Evolutionary conservation across 2,797 vertebrate genomes (phyloP), one percentile per base, ranked within the genome.

Genomic region (Erithacus rubecula): DNA sequence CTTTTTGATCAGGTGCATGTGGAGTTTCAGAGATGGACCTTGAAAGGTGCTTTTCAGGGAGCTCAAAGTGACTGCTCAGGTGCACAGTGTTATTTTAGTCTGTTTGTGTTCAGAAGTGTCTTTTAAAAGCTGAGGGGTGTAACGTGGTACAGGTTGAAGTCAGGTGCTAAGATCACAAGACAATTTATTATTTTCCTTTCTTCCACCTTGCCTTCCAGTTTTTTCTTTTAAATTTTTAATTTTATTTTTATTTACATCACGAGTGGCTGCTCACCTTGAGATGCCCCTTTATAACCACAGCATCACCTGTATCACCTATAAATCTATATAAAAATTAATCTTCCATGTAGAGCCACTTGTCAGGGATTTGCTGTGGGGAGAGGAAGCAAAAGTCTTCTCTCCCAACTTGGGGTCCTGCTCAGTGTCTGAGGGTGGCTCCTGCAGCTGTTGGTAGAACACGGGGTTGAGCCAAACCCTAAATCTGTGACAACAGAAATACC

Each of bases 261-360:
- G 2, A 56, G 7, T 32, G 53, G 27, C 30, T 0, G 0, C 27
- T 93, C 53, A 72, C 51, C 71, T 83, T 47, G 60, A 85, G 18
- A 14, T 62, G 26, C 83, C 43, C 39, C 9, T 15, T 59, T 56
- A 29, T 59, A 75, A 16, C 19, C 47, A 46, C n/a, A 41, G 23
- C 55, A 56, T 83, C 59, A 55, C 0, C 0, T 0, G 0, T 59
- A 43, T 36, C 44, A 14, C 1, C 1, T 53, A 27, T 55, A n/a
- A 83, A 27, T 67, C 5, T 0, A 9, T 41, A 34, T 37, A 69
- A 92, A 93, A 55, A 51, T 71, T 29, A 83, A 87, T 85, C 37
- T 11, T 36, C 22, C 39, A 3, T 36, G 20, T 4, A 58, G 24
- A n/a, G 11, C n/a, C 41, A 12, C n/a, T 83, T 87, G 32, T 15